A percentile compares a stretch with the other conserved stretches of the same genome.
phyloP scores from a whole-genome alignment of 2,797 vertebrate genomes.

The Vespertilio murinus region DNA sequence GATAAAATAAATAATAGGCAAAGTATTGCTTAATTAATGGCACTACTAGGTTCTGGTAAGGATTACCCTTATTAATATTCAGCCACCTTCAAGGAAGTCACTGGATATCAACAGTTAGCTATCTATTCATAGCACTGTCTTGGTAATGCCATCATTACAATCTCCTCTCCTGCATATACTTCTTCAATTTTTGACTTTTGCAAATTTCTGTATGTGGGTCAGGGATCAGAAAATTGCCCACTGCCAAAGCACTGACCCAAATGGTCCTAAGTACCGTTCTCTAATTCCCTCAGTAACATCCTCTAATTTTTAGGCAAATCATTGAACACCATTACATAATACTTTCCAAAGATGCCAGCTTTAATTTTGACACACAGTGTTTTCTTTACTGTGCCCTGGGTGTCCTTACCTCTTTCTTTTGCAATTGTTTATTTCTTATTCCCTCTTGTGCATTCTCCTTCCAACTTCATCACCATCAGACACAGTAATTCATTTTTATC shows the following conservation, averaged over 20 bases:
- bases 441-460: conserved; percentile 20
- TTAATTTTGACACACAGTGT: neutral
- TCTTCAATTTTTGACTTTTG: neutral
- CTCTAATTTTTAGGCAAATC: neutral
- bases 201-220: neutral
- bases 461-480: conserved; percentile 2
- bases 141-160: neutral
- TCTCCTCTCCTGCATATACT: neutral
- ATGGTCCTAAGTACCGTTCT: neutral
- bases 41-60: neutral
- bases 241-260: neutral
- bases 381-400: neutral
- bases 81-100: neutral
- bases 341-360: neutral
- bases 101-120: neutral
- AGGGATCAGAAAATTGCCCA: neutral
- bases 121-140: neutral
- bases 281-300: neutral
- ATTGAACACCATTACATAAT: neutral
- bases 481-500: conserved; percentile 33
- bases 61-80: neutral
- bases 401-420: neutral
- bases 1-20: conserved; percentile 47
- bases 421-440: conserved; percentile 32
- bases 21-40: neutral